Evolutionary conservation across 1,140 invertebrate species (phyloP).

Genomic region (Rhyacophila brunnea): DNA sequence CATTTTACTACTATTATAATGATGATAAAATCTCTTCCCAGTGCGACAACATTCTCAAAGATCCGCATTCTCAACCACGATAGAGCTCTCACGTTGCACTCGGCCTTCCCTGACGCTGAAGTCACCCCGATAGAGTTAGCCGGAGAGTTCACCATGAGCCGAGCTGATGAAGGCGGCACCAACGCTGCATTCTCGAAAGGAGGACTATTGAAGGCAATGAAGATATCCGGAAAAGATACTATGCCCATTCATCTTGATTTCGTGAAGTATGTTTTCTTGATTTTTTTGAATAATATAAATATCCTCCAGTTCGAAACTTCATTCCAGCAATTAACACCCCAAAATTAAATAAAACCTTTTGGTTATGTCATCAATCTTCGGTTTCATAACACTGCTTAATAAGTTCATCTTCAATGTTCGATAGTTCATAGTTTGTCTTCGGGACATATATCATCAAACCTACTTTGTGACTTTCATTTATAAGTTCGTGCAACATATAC

Average conservation of each 20-base stretch:
- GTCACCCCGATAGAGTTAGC: neutral
- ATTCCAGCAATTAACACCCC: no score
- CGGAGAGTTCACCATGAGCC: slow-evolving; percentile 23
- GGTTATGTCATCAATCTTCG: no score
- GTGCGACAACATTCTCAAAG: slow-evolving; percentile 21
- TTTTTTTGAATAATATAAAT: no score
- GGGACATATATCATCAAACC: no score
- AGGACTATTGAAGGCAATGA: slow-evolving; percentile 27
- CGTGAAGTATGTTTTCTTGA: slow-evolving; percentile 25
- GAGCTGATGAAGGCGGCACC: neutral
- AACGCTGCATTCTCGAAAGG: slow-evolving; percentile 21
- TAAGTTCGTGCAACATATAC: no score
- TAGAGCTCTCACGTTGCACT: slow-evolving; percentile 11
- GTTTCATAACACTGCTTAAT: no score
- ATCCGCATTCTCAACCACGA: slow-evolving; percentile 26
- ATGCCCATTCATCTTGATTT: slow-evolving; percentile 32
- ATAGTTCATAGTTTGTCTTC: no score
- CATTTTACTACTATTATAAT: no score
- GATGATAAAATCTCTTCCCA: slow-evolving; percentile 37
- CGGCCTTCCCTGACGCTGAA: slow-evolving; percentile 9
- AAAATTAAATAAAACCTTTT: no score
- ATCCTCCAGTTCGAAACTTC: no score
- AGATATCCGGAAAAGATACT: slow-evolving; percentile 15
- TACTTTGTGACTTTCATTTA: no score
- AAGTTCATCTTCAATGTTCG: no score